Base-by-base conservation (phyloP, 37 sponge, comb jelly and placozoan genomes). In the Spongilla lacustris region DNA sequence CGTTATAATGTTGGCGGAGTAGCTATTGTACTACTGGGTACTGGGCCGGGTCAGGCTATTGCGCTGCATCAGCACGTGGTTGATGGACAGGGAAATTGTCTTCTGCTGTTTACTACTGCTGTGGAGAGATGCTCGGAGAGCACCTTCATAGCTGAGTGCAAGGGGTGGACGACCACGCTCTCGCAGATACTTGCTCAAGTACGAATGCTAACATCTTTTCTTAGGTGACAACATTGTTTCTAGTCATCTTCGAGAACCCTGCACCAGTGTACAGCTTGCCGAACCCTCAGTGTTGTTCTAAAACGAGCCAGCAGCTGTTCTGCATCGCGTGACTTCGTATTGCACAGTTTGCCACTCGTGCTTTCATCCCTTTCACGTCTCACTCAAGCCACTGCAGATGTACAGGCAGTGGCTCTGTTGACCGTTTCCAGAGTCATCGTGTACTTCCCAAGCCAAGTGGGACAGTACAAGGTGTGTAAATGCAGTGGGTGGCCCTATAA, bases 331-430 rank as follows among this genome's bases (percentile, higher is more conserved):
- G 81, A 86, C 74, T 86, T 80, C 66, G 8, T 71, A 66, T 24
- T 74, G 49, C 14, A 34, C 28, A 36, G 50, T 2, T 36, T 86
- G n/a, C 81, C 87, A 58, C 17, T 37, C 0, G 19, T 80, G 58
- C 36, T 86, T 10, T 27, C 80, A 37, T 27, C 66, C 17, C 87
- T 86, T 36, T 67, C 73, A 6, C 31, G 81, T 38, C 80, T 86
- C 81, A 36, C 36, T 17, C 33, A 23, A 36, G 58, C 81, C 6
- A 17, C 73, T 0, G 36, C 81, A 27, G 23, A 35, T n/a, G 67
- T 80, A 29, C 87, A 86, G 74, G 46, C 35, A 24, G 22, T 36
- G 2, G 81, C 50, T 9, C 46, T 86, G 35, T 66, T 27, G 0
- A 38, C n/a, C 19, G 67, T 72, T 17, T 67, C 80, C 21, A 50